Evolutionary conservation across 2,113 vertebrate species (phyloP).

Genomic region (Alexandromys fortis): DNA sequence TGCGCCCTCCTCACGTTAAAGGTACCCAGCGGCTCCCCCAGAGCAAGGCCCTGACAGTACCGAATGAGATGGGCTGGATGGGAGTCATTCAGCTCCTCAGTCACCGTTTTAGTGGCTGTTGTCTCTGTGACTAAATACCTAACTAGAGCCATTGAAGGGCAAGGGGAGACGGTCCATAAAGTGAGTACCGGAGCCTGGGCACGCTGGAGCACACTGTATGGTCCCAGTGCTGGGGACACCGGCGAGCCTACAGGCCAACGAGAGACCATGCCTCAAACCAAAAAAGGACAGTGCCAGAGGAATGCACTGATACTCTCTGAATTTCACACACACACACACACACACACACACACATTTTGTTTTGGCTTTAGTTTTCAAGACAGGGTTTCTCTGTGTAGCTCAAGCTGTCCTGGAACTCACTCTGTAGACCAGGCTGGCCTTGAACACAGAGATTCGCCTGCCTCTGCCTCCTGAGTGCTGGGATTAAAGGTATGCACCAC

Average conservation of each 20-base stretch:
- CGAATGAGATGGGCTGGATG: too few species aligned
- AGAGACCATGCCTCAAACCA: neutral
- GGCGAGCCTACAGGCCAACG: neutral
- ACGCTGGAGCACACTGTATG: neutral
- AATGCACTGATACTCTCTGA: neutral
- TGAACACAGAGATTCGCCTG: neutral
- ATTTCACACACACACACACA: neutral
- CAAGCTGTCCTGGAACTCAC: neutral
- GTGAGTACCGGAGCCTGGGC: neutral
- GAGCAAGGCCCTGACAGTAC: neutral
- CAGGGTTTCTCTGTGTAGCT: neutral
- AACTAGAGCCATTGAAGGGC: neutral
- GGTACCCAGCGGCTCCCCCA: slow-evolving; percentile 77
- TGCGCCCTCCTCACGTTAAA: slow-evolving; percentile 93
- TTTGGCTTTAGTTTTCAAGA: neutral
- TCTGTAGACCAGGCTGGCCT: neutral
- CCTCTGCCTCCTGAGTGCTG: neutral
- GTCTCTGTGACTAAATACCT: neutral
- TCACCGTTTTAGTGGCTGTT: neutral
- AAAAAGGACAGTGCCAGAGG: neutral
- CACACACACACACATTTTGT: neutral
- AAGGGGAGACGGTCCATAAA: neutral
- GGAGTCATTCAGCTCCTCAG: neutral
- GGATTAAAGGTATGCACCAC: neutral
- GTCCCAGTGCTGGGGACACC: neutral